Evolutionary conservation across 2,113 vertebrate genomes (phyloP).

Genomic region (Erpornis zantholeuca): DNA sequence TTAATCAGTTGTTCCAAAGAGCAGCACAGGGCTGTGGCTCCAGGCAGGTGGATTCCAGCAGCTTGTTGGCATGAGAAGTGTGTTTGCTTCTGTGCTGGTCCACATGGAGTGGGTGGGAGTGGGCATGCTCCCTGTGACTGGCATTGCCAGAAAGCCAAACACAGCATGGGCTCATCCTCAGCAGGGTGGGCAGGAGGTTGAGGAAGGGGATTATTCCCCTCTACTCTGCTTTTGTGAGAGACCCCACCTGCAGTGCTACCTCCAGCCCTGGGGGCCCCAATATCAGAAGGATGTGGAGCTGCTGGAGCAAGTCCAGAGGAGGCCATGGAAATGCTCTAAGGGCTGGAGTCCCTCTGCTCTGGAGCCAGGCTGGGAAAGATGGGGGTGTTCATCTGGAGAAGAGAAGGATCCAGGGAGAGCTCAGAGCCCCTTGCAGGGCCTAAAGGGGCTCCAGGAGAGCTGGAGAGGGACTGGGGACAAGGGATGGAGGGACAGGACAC

Average conservation of each 20-base stretch:
- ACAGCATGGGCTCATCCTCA: neutral
- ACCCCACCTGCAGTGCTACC: neutral
- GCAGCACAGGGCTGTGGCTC: neutral
- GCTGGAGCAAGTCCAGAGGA: neutral
- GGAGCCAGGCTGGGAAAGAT: neutral
- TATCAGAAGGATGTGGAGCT: neutral
- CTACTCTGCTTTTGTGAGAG: neutral
- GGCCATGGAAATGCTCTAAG: accelerated
- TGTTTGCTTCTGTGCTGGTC: neutral
- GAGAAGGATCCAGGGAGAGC: neutral
- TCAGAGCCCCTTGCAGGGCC: neutral
- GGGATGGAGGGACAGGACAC: neutral
- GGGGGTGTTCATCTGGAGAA: accelerated
- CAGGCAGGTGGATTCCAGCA: neutral
- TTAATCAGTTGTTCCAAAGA: neutral
- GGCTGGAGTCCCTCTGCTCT: neutral
- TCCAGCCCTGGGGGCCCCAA: neutral
- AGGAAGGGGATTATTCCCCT: neutral
- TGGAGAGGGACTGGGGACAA: neutral
- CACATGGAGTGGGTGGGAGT: accelerated
- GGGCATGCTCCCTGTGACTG: neutral
- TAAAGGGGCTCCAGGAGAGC: neutral
- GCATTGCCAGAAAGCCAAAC: neutral
- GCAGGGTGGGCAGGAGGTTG: neutral
- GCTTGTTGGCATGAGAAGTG: neutral